phyloP scores from a whole-genome alignment of 2,888 invertebrate species.

The Dinocampus coccinellae region DNA sequence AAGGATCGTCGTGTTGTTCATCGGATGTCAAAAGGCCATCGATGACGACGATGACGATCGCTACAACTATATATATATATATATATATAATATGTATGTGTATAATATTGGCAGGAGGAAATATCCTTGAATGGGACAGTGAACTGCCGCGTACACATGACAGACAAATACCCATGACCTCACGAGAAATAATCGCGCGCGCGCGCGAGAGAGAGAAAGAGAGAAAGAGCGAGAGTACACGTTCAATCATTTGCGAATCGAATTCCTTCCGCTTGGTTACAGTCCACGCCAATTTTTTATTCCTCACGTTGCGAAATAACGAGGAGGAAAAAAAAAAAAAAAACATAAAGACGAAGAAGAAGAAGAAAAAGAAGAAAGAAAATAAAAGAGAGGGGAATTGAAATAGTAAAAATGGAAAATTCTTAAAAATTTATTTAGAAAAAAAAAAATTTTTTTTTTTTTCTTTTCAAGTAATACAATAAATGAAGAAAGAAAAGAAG shows the following conservation, averaged over 20 bases:
- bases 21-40: conserved; percentile 38
- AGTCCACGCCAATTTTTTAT: conserved; percentile 18
- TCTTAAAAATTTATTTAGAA: no score
- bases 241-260: conserved; percentile 1
- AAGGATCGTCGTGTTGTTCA: conserved; percentile 39
- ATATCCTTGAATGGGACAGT: conserved; percentile 59
- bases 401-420: no score
- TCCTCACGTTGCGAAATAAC: not conserved
- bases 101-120: conserved; percentile 42
- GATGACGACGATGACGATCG: conserved; percentile 28
- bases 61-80: conserved; percentile 22
- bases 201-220: no score
- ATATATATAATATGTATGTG: not conserved
- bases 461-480: no score
- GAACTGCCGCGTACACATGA: conserved; percentile 46
- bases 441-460: no score
- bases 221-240: not conserved
- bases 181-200: not conserved
- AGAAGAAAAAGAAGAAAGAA: no score
- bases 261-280: conserved; percentile 34
- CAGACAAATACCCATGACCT: conserved; percentile 26
- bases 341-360: no score
- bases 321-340: conserved; percentile 1
- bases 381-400: no score
- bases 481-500: no score